Evolutionary conservation across 2,797 vertebrate species (phyloP).

Genomic region (Balearica regulorum): DNA sequence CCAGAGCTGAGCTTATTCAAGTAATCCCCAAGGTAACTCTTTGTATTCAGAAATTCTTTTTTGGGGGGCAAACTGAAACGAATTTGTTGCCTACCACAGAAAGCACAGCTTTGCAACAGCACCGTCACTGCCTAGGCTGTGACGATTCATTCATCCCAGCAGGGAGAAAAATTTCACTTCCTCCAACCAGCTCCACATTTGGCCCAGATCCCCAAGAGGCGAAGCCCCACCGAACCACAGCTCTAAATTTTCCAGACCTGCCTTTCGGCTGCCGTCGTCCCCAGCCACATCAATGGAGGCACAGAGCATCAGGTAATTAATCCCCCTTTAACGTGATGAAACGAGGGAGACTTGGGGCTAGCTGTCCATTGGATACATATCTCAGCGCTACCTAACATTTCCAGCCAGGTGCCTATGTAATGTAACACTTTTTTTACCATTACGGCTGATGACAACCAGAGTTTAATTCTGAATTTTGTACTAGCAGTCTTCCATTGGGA

Average conservation of each 20-base stretch:
- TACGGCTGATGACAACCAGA: background rate
- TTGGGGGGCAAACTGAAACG: background rate
- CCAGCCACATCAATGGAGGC: background rate
- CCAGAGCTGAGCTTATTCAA: background rate
- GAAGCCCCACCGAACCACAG: background rate
- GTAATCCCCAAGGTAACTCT: background rate
- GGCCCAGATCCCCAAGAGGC: background rate
- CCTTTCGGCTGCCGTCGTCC: background rate
- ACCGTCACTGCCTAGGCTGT: background rate
- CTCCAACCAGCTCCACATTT: background rate
- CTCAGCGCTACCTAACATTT: background rate
- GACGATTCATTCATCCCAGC: background rate
- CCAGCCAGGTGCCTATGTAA: background rate
- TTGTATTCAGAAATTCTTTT: background rate
- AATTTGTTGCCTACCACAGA: background rate
- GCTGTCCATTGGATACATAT: background rate
- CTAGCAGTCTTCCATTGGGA: background rate
- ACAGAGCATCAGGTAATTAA: background rate
- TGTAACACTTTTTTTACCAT: background rate
- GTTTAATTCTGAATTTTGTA: background rate
- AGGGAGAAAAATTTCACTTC: background rate
- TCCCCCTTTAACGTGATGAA: background rate
- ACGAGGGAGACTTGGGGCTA: background rate
- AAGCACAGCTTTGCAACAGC: background rate
- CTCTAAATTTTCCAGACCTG: background rate